Conservation (phyloP, 2,797 vertebrate genomes). For the Melanogrammus aeglefinus region DNA sequence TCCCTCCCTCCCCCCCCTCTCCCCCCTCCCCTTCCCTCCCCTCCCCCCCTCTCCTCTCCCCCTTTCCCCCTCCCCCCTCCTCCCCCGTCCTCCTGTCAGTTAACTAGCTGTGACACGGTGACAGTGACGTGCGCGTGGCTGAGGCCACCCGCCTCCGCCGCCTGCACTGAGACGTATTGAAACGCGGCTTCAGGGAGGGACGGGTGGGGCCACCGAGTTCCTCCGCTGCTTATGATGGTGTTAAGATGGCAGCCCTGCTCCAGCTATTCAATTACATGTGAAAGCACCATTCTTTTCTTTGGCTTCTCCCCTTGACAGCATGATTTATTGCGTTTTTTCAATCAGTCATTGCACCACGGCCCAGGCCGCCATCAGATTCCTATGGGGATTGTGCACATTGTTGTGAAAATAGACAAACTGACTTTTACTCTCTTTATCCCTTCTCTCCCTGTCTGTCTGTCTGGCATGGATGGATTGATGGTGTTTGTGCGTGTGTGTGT, state of each 20-base stretch:
- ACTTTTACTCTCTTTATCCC: slow-evolving; percentile 26
- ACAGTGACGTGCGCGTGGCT: slow-evolving; percentile 59
- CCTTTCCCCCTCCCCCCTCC: too few species aligned
- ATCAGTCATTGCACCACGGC: slow-evolving; percentile 11
- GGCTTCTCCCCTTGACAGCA: slow-evolving; percentile 19
- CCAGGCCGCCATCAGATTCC: neutral
- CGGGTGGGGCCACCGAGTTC: slow-evolving; percentile 53
- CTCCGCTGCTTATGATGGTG: slow-evolving; percentile 43
- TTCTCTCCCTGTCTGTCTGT: slow-evolving; percentile 18
- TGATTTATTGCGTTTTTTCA: slow-evolving; percentile 32
- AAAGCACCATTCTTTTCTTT: slow-evolving; percentile 20
- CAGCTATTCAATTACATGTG: slow-evolving; percentile 51
- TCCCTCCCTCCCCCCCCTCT: too few species aligned
- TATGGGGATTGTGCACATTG: slow-evolving; percentile 30
- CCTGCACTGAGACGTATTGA: slow-evolving; percentile 47
- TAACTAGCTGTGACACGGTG: slow-evolving; percentile 70
- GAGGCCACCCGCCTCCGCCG: neutral
- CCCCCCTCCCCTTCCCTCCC: too few species aligned
- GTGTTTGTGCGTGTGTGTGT: neutral
- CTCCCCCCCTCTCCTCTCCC: too few species aligned
- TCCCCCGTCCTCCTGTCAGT: slow-evolving; percentile 54
- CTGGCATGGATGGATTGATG: slow-evolving; percentile 16
- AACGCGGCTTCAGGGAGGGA: slow-evolving; percentile 45
- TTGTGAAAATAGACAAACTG: slow-evolving; percentile 26
- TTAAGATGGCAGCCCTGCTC: slow-evolving; percentile 41